These are phyloP conservation scores for Bombyx mandarina DNA, from an alignment of 1,140 invertebrate genomes.

Conservation along the genomic window DNA sequence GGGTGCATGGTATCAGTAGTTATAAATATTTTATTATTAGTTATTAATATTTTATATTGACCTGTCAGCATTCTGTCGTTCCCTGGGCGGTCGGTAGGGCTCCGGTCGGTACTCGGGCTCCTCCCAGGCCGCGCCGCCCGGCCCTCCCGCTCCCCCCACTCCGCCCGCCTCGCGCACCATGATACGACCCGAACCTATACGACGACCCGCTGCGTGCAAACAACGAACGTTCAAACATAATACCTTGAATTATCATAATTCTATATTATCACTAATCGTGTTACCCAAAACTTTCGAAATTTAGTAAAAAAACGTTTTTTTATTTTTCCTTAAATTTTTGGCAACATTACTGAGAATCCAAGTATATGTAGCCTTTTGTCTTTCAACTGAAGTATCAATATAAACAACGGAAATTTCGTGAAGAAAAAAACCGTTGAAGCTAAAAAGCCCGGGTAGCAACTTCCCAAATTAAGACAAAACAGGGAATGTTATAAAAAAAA, in stretches of 20 bases:
- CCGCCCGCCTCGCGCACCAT: conserved; percentile 74
- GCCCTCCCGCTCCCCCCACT: conserved; percentile 70
- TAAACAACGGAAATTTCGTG: no score
- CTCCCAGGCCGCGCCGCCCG: conserved; percentile 51
- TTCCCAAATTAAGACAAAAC: no score
- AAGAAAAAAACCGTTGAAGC: no score
- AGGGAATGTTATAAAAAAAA: no score
- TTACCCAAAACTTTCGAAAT: neutral
- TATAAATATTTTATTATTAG: no score
- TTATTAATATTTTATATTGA: conserved; percentile 1
- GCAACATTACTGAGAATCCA: no score
- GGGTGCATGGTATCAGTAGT: no score
- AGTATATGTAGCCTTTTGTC: no score
- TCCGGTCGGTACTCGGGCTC: conserved; percentile 68
- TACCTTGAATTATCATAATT: neutral
- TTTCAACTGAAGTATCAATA: no score
- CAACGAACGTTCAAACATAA: neutral
- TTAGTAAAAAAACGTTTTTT: no score
- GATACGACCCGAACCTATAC: conserved; percentile 85
- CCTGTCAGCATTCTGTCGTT: conserved; percentile 36
- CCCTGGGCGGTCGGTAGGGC: conserved; percentile 52
- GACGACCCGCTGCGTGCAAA: conserved; percentile 57
- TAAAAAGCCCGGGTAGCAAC: no score
- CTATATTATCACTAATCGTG: neutral
- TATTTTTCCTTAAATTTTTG: no score